Conservation (phyloP, 92 coral and sea anemone genomes). For the Palythoa grandiflora region DNA sequence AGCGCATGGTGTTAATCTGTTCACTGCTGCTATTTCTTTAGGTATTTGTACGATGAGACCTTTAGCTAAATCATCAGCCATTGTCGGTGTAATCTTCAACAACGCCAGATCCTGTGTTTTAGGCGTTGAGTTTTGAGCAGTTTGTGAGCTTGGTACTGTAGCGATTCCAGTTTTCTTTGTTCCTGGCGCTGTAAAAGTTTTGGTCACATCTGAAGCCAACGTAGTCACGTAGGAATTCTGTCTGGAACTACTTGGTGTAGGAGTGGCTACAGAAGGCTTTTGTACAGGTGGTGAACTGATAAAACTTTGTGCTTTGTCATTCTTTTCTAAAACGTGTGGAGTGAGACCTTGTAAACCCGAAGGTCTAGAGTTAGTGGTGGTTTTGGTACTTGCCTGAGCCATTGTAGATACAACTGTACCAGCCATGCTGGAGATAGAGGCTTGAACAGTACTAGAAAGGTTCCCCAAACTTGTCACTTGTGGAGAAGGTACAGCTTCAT, state of each 20-base stretch:
- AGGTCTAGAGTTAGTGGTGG: not conserved
- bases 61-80: constrained; percentile 18
- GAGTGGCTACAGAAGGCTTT: not conserved
- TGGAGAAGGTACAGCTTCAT: not conserved
- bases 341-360: not conserved
- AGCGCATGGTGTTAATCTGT: not conserved
- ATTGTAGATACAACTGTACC: not conserved
- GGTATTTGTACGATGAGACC: constrained; percentile 24
- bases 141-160: not conserved
- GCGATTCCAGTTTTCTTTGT: not conserved
- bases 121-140: not conserved
- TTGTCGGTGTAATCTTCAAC: constrained; percentile 20
- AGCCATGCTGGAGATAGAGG: not conserved
- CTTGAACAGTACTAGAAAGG: not conserved
- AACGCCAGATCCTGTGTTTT: constrained; percentile 7
- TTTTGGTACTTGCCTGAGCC: not conserved
- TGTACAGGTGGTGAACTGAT: not conserved
- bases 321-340: not conserved
- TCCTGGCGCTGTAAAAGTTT: not conserved
- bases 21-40: constrained; percentile 12
- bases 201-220: not conserved
- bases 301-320: not conserved
- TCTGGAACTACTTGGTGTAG: not conserved
- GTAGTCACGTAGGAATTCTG: not conserved
- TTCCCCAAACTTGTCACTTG: not conserved